A percentile compares a stretch with the other conserved stretches of the same genome.
phyloP scores from a whole-genome alignment of 2,113 vertebrate species.

The Bubo blakistoni region DNA sequence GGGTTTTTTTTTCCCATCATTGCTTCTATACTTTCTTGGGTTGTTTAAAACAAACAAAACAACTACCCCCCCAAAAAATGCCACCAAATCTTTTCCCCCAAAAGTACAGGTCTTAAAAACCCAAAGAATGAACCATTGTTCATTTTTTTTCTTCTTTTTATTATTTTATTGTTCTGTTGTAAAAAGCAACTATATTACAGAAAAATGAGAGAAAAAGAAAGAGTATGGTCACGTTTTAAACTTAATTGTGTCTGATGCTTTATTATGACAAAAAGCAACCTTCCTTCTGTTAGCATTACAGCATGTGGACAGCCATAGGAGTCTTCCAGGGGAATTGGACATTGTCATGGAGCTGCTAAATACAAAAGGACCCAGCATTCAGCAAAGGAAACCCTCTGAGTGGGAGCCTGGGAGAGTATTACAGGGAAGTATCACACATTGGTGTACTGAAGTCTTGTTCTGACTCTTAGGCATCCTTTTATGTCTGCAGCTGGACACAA shows the following conservation, averaged over 20 bases:
- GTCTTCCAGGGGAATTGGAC: not conserved
- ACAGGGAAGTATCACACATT: not conserved
- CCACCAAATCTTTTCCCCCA: not conserved
- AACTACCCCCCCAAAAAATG: not conserved
- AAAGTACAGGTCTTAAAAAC: not conserved
- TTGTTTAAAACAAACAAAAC: not conserved
- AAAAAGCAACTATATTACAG: not conserved
- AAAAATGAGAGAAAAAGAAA: not conserved
- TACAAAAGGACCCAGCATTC: not conserved
- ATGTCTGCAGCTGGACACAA: not conserved
- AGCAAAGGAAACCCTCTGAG: not conserved
- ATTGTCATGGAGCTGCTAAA: not conserved
- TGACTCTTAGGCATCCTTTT: not conserved
- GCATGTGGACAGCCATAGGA: not conserved
- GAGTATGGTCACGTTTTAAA: not conserved
- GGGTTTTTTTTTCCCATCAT: not conserved
- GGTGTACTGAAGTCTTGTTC: not conserved
- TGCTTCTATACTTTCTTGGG: not conserved
- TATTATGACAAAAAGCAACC: not conserved
- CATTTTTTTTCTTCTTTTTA: not conserved
- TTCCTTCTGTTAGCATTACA: not conserved
- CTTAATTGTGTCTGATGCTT: not conserved
- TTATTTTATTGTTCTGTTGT: not conserved
- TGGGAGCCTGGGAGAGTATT: not conserved
- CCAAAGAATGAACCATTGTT: not conserved